Evolutionary conservation across 1,140 invertebrate genomes (phyloP).

Genomic region (Caenorhabditis remanei): DNA sequence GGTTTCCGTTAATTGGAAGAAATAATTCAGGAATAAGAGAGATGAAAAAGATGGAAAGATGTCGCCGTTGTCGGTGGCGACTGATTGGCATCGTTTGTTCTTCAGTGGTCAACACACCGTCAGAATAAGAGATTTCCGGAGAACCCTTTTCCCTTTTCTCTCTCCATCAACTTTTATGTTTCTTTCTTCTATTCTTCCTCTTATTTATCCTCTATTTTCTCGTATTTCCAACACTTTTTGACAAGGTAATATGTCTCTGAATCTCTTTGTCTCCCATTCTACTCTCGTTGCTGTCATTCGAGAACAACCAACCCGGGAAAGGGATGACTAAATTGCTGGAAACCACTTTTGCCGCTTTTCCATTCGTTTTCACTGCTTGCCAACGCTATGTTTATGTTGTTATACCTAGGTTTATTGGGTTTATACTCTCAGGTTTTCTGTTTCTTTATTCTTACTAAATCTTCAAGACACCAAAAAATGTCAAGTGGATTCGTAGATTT

Average conservation of each 20-base stretch:
- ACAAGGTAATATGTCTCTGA: constrained; percentile 38
- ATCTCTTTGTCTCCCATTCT: neutral
- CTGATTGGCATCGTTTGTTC: constrained; percentile 56
- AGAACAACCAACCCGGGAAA: constrained; percentile 22
- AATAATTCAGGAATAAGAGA: constrained; percentile 27
- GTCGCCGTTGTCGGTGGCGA: neutral
- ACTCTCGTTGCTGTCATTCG: constrained; percentile 22
- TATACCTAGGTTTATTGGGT: constrained; percentile 12
- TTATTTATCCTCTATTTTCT: neutral
- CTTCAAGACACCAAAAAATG: neutral
- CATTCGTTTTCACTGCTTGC: constrained; percentile 31
- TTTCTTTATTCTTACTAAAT: neutral
- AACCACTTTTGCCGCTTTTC: constrained; percentile 36
- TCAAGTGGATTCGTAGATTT: constrained; percentile 6
- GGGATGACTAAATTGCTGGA: constrained; percentile 52
- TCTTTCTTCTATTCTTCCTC: neutral
- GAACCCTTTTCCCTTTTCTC: neutral
- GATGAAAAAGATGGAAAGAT: constrained; percentile 31
- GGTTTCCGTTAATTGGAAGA: constrained; percentile 45
- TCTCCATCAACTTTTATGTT: neutral
- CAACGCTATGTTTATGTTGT: constrained; percentile 51
- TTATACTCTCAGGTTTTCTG: neutral
- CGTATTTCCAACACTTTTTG: constrained; percentile 47
- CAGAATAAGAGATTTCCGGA: constrained; percentile 22
- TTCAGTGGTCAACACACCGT: constrained; percentile 44